Percentiles rank a stretch among this genome's conserved stretches.
Evolutionary conservation across 1,140 invertebrate genomes (phyloP).

Genomic region (Trinorchestia longiramus): DNA sequence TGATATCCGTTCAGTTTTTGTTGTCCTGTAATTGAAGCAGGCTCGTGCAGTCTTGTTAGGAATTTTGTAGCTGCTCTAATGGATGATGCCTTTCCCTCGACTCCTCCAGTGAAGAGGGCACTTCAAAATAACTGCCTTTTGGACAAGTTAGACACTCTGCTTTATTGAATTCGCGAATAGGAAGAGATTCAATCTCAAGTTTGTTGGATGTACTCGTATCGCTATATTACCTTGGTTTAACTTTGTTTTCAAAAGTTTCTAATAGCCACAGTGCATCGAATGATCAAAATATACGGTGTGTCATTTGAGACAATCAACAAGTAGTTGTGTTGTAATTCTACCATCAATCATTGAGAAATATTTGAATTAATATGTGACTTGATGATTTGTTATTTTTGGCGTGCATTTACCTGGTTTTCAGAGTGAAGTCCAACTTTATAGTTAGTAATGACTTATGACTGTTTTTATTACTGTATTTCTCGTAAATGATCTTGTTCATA

Average conservation of each 20-base stretch:
- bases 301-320: background rate
- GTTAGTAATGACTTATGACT: too few species aligned
- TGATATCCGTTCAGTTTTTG: background rate
- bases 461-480: too few species aligned
- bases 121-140: background rate
- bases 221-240: background rate
- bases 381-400: background rate
- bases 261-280: background rate
- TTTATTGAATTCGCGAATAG: background rate
- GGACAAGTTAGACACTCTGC: background rate
- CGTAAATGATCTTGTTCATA: background rate
- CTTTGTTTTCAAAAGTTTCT: background rate
- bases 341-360: background rate
- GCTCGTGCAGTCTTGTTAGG: background rate
- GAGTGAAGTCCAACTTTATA: too few species aligned
- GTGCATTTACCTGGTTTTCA: background rate
- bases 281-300: background rate
- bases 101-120: background rate
- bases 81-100: background rate
- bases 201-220: background rate
- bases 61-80: background rate
- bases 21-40: background rate
- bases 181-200: background rate
- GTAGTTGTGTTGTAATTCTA: background rate
- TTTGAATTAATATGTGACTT: background rate